Percentiles rank a stretch among this genome's conserved stretches.
phyloP scores from a whole-genome alignment of 2,113 vertebrate species.

The Rhea pennata region DNA sequence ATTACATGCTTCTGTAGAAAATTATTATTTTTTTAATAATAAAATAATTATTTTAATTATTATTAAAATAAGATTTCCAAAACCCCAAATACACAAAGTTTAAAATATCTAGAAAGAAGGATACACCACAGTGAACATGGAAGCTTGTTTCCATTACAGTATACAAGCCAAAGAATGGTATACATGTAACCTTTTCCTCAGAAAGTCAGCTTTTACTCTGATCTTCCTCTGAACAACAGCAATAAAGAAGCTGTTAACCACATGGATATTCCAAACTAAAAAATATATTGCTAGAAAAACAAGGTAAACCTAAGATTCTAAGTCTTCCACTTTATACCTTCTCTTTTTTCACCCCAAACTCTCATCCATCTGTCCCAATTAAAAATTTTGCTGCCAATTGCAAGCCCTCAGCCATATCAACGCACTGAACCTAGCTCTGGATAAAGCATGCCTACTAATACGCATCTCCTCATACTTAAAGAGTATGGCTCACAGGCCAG shows the following conservation, averaged over 20 bases:
- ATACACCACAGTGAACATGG: background rate
- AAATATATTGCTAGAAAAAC: background rate
- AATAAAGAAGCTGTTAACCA: background rate
- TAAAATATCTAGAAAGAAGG: background rate
- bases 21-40: background rate
- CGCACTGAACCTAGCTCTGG: background rate
- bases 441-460: background rate
- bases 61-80: background rate
- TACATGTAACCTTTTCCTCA: background rate
- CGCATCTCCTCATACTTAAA: background rate
- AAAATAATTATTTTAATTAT: no score
- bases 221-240: background rate
- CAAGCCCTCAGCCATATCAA: background rate
- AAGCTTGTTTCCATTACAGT: background rate
- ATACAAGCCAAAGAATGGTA: background rate
- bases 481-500: background rate
- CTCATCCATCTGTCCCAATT: background rate
- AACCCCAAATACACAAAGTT: background rate
- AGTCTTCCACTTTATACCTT: background rate
- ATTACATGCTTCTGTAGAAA: background rate
- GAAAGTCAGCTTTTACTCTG: background rate
- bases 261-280: background rate
- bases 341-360: background rate
- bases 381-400: rapidly evolving
- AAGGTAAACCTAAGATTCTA: background rate